Conservation (phyloP, 2,113 vertebrate genomes). For the Cepphus grylle region DNA sequence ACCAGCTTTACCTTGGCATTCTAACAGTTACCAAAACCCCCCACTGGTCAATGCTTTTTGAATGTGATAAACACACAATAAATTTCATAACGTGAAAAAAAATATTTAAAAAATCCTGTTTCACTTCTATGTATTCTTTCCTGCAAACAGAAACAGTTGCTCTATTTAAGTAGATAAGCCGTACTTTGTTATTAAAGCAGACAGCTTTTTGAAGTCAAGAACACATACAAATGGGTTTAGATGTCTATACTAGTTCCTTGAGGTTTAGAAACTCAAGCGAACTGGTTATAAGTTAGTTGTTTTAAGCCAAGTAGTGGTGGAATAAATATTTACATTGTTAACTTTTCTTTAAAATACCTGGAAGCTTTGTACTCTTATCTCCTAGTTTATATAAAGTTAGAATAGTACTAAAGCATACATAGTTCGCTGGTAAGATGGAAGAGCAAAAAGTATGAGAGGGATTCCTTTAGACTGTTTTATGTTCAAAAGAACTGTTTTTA, state of each 20-base stretch:
- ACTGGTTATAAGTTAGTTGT: not conserved
- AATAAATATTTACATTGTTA: not conserved
- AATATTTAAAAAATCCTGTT: slow-evolving; percentile 8
- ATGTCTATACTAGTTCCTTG: not conserved
- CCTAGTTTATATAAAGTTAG: not conserved
- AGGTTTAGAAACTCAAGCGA: not conserved
- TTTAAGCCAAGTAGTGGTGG: not conserved
- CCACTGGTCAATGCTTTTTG: slow-evolving; percentile 80
- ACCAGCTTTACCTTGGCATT: slow-evolving; percentile 28
- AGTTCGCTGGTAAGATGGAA: not conserved
- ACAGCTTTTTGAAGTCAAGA: slow-evolving; percentile 21
- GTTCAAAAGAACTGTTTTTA: not conserved
- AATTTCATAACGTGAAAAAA: not conserved
- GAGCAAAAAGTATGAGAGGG: not conserved
- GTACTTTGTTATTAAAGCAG: slow-evolving; percentile 45
- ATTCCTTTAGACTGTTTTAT: not conserved
- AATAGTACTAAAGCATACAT: not conserved
- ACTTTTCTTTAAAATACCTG: not conserved
- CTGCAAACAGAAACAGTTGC: slow-evolving; percentile 83
- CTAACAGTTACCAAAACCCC: not conserved
- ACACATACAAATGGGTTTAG: not conserved
- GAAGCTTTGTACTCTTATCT: not conserved
- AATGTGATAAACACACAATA: slow-evolving; percentile 79
- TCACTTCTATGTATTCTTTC: slow-evolving; percentile 76
- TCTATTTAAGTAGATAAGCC: slow-evolving; percentile 14